Base-by-base conservation (phyloP, 2,113 vertebrate genomes). In the Desmodus rotundus region DNA sequence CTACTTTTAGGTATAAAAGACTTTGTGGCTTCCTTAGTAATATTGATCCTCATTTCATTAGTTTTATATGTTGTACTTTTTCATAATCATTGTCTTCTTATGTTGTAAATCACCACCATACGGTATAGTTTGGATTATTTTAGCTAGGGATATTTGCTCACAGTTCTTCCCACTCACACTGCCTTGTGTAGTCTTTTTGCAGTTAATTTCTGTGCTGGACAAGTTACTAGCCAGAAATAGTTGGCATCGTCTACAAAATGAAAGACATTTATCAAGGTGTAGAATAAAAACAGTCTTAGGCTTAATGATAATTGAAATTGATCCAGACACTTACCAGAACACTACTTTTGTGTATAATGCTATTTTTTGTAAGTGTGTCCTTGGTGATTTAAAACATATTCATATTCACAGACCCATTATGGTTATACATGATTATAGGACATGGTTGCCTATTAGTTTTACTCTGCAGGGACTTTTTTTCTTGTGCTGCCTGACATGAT, bases 301-400 rank as follows among this genome's bases (percentile, higher is more conserved):
- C 33, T 89, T 89, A 73, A 84, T 82, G 43, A 26, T 93, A 36
- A 67, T 45, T 97, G 74, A 95, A 61, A 67, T 78, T 81, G 87
- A 88, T 92, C 33, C 74, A 89, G 65, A 94, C 63, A 77, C 5
- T 95, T 70, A 38, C 43, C 9, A 76, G 72, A 54, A 78, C 76
- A 67, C 5, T 41, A n/a, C 43, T 19, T 61, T 2, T 54, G 15
- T 77, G 43, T 89, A n/a, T 38, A 80, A 61, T 78, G 11, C 26
- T 92, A 3, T 61, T 93, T 52, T 89, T 67, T 54, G 17, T 72
- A 80, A 87, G 19, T 61, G 1, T 85, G 54, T 83, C 38, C 38
- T 63, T 67, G 58, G 31, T 76, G 65, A 67, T 83, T 94, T 74
- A 76, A 89, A 73, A 77, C 52, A 41, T 50, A 5, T 50, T n/a